These are phyloP conservation scores for Menidia beryllina DNA, from an alignment of 2,113 vertebrate genomes.

Conservation along the genomic window DNA sequence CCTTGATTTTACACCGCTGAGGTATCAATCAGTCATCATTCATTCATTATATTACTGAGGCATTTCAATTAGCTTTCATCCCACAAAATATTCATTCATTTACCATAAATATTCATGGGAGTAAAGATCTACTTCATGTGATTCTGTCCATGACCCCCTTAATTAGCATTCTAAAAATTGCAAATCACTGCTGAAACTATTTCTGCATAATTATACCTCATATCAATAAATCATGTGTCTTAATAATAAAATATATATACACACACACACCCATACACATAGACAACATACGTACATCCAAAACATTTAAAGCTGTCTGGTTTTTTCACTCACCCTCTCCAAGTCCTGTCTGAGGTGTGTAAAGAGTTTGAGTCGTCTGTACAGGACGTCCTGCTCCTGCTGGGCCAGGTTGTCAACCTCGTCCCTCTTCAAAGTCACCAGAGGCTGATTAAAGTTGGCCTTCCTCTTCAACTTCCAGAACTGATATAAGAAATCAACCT, in stretches of 20 bases:
- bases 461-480: constrained; percentile 98
- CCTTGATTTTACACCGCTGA: constrained; percentile 12
- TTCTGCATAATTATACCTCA: constrained; percentile 3
- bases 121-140: constrained; percentile 37
- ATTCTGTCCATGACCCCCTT: constrained; percentile 45
- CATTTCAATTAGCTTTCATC: constrained; percentile 39
- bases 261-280: too few species aligned
- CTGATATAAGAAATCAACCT: constrained; percentile 96
- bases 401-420: constrained; percentile 97
- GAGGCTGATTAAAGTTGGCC: constrained; percentile 91
- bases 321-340: constrained; percentile 89
- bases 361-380: constrained; percentile 94
- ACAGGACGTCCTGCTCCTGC: constrained; percentile 96
- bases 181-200: constrained; percentile 22
- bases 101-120: constrained; percentile 52
- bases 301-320: background rate
- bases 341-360: constrained; percentile 96
- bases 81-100: constrained; percentile 51
- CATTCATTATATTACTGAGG: constrained; percentile 43
- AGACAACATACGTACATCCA: background rate
- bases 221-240: too few species aligned
- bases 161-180: constrained; percentile 41
- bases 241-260: background rate
- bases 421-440: constrained; percentile 91
- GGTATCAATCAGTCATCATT: constrained; percentile 49